Evolutionary conservation across 1,140 invertebrate species (phyloP), one percentile per base, ranked within the genome.

Genomic region (Homarus americanus): DNA sequence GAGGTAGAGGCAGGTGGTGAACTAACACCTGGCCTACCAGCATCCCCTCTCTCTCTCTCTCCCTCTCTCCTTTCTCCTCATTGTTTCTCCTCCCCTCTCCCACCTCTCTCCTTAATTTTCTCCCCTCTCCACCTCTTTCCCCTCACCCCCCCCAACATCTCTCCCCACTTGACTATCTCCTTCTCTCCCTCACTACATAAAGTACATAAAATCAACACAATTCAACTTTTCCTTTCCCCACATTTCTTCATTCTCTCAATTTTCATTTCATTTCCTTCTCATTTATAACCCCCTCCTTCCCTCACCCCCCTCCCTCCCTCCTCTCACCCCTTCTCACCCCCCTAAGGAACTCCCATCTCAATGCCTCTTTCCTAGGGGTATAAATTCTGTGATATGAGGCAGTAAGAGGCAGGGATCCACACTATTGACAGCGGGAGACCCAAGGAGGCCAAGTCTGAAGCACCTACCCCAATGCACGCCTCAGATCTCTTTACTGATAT

Each of bases 141-240:
- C 75, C 75, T 78, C 75, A 34, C n/a, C 36, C 75, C 24, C 1
- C 75, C 24, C 75, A n/a, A n/a, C n/a, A n/a, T n/a, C n/a, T n/a
- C n/a, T n/a, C n/a, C n/a, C n/a, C n/a, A n/a, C n/a, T n/a, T n/a
- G n/a, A n/a, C n/a, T n/a, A n/a, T n/a, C n/a, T n/a, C n/a, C n/a
- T n/a, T n/a, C n/a, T n/a, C 75, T 17, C 1, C 75, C 24, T 36
- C 36, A 34, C 36, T 41, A 7, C 15, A 58, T 58, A 20, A 20
- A 20, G 28, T n/a, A 34, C 72, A 72, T 72, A 9, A 28, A 24
- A 1, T 10, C 0, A 72, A 1, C 7, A 17, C 9, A 17, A 49
- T 9, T n/a, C n/a, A n/a, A n/a, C n/a, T n/a, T n/a, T n/a, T n/a
- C n/a, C n/a, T n/a, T n/a, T n/a, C n/a, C n/a, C n/a, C n/a, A 63